Percentiles rank a stretch among this genome's conserved stretches.
Conservation (phyloP, 1,140 invertebrate species). For the Bradynema listronoti region DNA sequence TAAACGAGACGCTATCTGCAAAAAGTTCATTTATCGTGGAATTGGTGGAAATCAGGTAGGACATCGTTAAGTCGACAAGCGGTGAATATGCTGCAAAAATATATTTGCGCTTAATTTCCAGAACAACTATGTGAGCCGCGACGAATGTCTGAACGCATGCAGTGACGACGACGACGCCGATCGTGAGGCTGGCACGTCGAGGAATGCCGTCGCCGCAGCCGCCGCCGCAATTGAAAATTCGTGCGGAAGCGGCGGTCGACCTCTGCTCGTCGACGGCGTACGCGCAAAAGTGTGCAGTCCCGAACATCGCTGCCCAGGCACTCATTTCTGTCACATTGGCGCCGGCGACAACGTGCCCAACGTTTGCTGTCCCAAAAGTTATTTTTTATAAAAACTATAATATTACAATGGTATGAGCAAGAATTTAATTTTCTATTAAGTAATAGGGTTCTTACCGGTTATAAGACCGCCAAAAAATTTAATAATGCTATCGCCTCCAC, state of each 20-base stretch:
- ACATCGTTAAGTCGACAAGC: too few relatives aligned
- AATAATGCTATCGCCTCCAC: too few relatives aligned
- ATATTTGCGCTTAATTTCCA: slow-evolving; percentile 28
- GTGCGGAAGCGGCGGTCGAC: slow-evolving; percentile 42
- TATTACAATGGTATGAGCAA: too few relatives aligned
- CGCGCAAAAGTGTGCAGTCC: slow-evolving; percentile 39
- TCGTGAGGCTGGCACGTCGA: not conserved
- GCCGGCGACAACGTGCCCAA: slow-evolving; percentile 17
- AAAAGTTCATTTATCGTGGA: slow-evolving; percentile 53
- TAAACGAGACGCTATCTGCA: slow-evolving; percentile 38
- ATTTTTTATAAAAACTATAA: too few relatives aligned
- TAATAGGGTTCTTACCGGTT: too few relatives aligned
- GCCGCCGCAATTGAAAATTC: slow-evolving; percentile 41
- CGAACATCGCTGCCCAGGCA: slow-evolving; percentile 33
- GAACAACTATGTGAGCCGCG: slow-evolving; percentile 34
- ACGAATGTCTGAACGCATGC: slow-evolving; percentile 41
- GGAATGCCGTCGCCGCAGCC: not conserved
- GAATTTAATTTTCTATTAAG: too few relatives aligned
- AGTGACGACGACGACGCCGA: slow-evolving; percentile 51
- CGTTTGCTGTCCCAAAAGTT: slow-evolving; percentile 53
- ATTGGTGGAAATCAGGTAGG: slow-evolving; percentile 55
- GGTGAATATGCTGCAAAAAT: too few relatives aligned
- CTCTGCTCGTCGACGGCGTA: too few relatives aligned
- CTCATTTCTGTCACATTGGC: slow-evolving; percentile 53
- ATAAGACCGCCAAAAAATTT: too few relatives aligned